Evolutionary conservation across 2,113 vertebrate species (phyloP), one percentile per base, ranked within the genome.

Genomic region (Noctilio leporinus): DNA sequence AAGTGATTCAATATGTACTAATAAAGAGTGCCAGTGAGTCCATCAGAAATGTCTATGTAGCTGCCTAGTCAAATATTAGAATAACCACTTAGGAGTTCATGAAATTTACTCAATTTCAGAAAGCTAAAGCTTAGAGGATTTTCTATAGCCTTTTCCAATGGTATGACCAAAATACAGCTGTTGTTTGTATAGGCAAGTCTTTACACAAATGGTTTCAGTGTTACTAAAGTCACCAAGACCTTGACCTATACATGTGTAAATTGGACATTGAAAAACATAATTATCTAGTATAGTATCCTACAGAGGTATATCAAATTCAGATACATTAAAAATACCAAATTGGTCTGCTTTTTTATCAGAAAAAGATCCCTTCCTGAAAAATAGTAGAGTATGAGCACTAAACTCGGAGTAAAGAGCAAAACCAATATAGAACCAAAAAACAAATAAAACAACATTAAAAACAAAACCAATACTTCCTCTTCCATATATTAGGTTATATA

Each of bases 51-150:
- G 65, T 65, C 20, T 45, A 0, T 49, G 38, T 72, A 88, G 15
- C 28, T 93, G 16, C 33, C n/a, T 80, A 57, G 55, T 93, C 38
- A 97, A 76, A 88, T 94, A 65, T 70, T 70, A 30, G 15, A 91
- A 55, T 55, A 77, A 80, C 15, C 19, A 65, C 26, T 55, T 47
- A 80, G n/a, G 45, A 57, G 22, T 93, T 75, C 28, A n/a, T 70
- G 20, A 87, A 76, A 88, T 90, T 84, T 93, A 57, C 57, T 93
- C 12, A 51, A 9, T 87, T 87, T 94, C 38, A 75, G 14, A 55
- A 88, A 94, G 38, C 30, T 45, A 70, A 8, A 57, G 26, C 76
- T 93, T 91, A 55, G 33, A 86, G 10, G 8, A 28, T 78, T 75
- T 81, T 84, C 9, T 26, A 19, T 93, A 85, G 59, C 12, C 2